These are phyloP conservation scores for Cryptotermes secundus DNA, from an alignment of 1,140 invertebrate species.

Conservation along the genomic window DNA sequence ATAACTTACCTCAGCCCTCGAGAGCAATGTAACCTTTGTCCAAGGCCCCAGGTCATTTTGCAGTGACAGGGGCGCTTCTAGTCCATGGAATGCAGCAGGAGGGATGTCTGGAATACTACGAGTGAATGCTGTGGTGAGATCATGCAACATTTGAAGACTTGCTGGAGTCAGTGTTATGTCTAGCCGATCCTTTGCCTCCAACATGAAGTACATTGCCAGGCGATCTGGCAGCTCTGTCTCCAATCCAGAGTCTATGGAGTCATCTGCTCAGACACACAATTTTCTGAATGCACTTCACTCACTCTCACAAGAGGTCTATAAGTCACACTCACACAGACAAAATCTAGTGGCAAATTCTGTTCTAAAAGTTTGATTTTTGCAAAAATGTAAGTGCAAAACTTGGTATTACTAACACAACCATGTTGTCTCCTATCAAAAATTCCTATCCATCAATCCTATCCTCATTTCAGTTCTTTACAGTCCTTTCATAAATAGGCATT, in stretches of 20 bases:
- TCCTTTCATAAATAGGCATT: too few relatives aligned
- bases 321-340: too few relatives aligned
- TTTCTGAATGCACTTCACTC: neutral
- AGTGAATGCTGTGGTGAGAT: constrained; percentile 57
- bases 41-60: constrained; percentile 61
- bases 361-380: too few relatives aligned
- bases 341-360: too few relatives aligned
- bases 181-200: constrained; percentile 66
- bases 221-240: constrained; percentile 51
- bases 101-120: constrained; percentile 27
- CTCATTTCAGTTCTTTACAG: too few relatives aligned
- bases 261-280: constrained; percentile 26
- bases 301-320: too few relatives aligned
- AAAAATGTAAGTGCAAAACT: too few relatives aligned
- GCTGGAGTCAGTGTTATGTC: constrained; percentile 69
- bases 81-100: constrained; percentile 41
- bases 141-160: constrained; percentile 59
- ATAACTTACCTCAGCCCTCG: constrained; percentile 47
- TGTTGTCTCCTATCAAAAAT: too few relatives aligned
- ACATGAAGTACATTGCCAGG: constrained; percentile 64
- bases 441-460: too few relatives aligned
- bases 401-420: too few relatives aligned
- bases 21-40: constrained; percentile 55
- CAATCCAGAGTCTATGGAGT: constrained; percentile 48
- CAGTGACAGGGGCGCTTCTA: constrained; percentile 47